Evolutionary conservation across 2,888 invertebrate species (phyloP), one percentile per base, ranked within the genome.

Genomic region (Drosophila aldrichi): DNA sequence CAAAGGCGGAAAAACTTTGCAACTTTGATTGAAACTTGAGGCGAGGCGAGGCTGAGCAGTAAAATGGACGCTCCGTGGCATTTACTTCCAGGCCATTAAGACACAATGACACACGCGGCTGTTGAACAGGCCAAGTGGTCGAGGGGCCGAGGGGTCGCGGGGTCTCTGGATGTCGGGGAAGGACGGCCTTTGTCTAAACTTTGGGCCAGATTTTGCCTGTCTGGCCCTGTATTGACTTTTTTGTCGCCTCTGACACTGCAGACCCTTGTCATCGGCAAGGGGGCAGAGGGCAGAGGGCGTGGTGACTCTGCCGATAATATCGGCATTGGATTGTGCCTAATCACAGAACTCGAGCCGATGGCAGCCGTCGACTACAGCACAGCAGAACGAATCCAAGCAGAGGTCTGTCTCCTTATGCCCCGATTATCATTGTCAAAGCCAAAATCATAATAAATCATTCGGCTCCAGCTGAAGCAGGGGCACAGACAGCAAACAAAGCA

Each of bases 381-480:
- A 66, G 43, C 44, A 43, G 18, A 70, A 59, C 55, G 54, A 74
- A 77, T 77, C 55, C 54, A 49, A 65, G 32, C 56, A 32, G 46
- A 68, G 54, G 41, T 55, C 64, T 64, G 44, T 58, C 64, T 64
- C 66, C 67, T 76, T 66, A 58, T 41, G 61, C 59, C 46, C 60
- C 68, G 77, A 80, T 80, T 82, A 80, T 77, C 68, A 67, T 71
- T 81, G 81, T 75, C 74, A 66, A 70, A 68, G 66, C 66, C 59
- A 29, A 77, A 77, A 32, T 32, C 32, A 32, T 73, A 77, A 83
- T 87, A 87, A 87, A 84, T 87, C 83, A 84, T 79, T 77, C n/a
- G 44, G 43, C 34, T 41, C 49, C 38, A 57, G 25, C 49, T 25
- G 25, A 1, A 52, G 6, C 8, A 38, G 29, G 16, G n/a, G 7